A percentile compares a stretch with the other conserved stretches of the same genome.
Conservation (phyloP, 2,113 vertebrate species). For the Python bivittatus region DNA sequence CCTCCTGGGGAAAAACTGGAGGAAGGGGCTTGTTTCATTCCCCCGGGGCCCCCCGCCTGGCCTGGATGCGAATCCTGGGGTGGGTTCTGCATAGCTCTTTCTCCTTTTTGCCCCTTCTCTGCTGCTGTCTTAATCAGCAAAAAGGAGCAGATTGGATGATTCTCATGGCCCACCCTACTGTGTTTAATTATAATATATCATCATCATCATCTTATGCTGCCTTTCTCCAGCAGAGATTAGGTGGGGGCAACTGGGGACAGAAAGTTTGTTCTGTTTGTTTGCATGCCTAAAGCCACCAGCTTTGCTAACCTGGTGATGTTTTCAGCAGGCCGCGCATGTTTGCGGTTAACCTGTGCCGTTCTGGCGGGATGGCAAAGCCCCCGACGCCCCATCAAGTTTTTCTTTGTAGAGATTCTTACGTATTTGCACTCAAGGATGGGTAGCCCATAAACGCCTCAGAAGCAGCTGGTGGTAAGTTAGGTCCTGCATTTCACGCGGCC, state of each 20-base stretch:
- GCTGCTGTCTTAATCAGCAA: no score
- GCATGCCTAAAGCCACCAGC: neutral
- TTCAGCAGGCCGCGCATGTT: neutral
- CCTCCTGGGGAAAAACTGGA: neutral
- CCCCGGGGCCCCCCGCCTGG: neutral
- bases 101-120: neutral
- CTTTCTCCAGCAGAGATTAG: no score
- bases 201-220: no score
- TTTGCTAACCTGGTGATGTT: neutral
- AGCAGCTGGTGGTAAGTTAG: no score
- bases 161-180: no score
- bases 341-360: neutral
- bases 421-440: neutral
- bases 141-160: no score
- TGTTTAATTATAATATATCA: no score
- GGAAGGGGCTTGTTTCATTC: neutral
- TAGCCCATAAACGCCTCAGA: no score
- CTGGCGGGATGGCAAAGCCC: neutral
- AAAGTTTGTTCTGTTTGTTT: neutral
- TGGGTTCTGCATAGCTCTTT: no score
- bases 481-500: no score
- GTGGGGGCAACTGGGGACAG: no score
- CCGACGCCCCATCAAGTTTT: fast-evolving
- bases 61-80: neutral
- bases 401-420: neutral